Evolutionary conservation across 2,797 vertebrate species (phyloP), one percentile per base, ranked within the genome.

Genomic region (Sebastes aleutianus): DNA sequence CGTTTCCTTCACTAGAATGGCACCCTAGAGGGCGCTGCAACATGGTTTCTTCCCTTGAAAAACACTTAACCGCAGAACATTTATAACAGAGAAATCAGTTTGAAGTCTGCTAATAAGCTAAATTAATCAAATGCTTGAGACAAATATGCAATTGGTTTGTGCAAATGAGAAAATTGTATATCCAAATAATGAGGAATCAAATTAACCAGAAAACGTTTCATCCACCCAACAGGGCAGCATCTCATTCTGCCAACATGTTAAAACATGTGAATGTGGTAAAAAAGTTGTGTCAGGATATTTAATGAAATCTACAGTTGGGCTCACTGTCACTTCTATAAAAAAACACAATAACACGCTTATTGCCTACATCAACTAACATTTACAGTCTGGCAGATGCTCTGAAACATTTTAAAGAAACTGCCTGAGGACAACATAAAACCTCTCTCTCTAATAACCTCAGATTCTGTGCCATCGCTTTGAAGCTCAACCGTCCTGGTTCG

Each of bases 391-490:
- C 74, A 78, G 43, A 64, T 34, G 31, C 43, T 87, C 73, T 78
- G 53, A 77, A 77, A 83, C 39, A n/a, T 78, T 78, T 74, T 76
- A 73, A 80, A 74, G 67, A 47, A 56, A 76, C 76, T 70, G 79
- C 74, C 77, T n/a, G 31, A 80, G 74, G 74, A 82, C 68, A 85
- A 54, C 83, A 79, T 80, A 70, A 89, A 88, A 59, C 73, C 70
- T 27, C 76, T 79, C 63, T 84, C 61, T 61, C n/a, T 88, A 84
- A 71, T 68, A 80, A 73, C 56, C 47, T 85, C 82, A 71, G 57
- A 89, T 78, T 83, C 69, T 61, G 31, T 79, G 66, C 64, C 83
- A 90, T 80, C 39, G 66, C 87, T 90, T 87, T 93, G 85, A 93
- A 90, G 83, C 83, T 80, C 69, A 70, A 31, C 76, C 66, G 56